Conservation (phyloP, 2,113 vertebrate species). For the Heptranchias perlo region DNA sequence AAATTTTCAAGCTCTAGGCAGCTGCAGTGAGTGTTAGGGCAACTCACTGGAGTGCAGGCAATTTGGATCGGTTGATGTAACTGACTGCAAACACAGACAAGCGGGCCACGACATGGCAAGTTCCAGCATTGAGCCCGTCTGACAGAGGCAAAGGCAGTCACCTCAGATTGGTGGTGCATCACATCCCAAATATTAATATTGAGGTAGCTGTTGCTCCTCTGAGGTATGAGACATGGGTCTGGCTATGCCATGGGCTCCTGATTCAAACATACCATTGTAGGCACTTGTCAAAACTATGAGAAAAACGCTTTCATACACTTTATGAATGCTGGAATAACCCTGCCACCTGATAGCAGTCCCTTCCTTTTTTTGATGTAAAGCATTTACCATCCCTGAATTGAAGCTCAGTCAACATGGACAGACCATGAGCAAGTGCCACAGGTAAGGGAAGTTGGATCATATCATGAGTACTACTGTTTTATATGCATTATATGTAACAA, state of each 20-base stretch:
- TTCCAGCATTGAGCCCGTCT: no score
- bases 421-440: background rate
- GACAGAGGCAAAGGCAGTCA: background rate
- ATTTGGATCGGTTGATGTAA: background rate
- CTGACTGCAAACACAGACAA: background rate
- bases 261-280: background rate
- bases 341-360: background rate
- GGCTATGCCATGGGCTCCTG: background rate
- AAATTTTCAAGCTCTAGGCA: background rate
- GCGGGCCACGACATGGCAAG: background rate
- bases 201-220: background rate
- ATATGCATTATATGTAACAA: background rate
- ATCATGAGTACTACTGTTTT: background rate
- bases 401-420: background rate
- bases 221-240: background rate
- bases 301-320: background rate
- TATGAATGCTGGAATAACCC: background rate
- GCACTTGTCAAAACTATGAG: background rate
- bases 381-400: background rate
- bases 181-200: background rate
- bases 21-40: background rate
- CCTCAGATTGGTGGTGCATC: background rate
- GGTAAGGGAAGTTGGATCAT: background rate
- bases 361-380: background rate
- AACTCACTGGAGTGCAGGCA: background rate